These are phyloP conservation scores for Mormoops blainvillei DNA, from an alignment of 2,113 vertebrate species.

Conservation along the genomic window DNA sequence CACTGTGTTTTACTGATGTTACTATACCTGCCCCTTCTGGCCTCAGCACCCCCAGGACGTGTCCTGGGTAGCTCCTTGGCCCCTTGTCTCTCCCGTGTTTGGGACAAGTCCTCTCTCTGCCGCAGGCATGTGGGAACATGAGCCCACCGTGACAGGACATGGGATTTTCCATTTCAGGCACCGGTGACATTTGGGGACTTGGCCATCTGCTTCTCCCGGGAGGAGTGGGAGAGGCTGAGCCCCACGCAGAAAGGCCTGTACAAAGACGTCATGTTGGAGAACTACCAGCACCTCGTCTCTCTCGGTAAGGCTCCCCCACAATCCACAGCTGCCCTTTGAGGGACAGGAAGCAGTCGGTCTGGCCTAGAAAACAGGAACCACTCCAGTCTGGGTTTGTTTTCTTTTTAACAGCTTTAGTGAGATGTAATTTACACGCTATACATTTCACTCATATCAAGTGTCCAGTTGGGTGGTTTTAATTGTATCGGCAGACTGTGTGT, in stretches of 20 bases:
- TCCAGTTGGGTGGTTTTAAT: background rate
- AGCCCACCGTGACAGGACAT: fast-evolving
- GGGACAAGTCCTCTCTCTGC: too few species aligned
- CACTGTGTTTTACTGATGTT: background rate
- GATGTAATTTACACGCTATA: background rate
- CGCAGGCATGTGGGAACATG: fast-evolving
- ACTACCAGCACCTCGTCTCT: slow-evolving; percentile 50
- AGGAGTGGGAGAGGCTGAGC: slow-evolving; percentile 63
- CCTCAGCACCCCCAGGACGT: background rate
- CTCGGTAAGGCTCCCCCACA: background rate
- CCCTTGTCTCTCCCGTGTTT: fast-evolving
- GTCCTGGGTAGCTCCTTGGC: background rate
- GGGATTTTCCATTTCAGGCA: slow-evolving; percentile 15
- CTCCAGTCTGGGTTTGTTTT: background rate
- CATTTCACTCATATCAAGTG: background rate
- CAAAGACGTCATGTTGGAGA: slow-evolving; percentile 61
- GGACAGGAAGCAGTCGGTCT: background rate
- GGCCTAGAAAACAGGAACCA: background rate
- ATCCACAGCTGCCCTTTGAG: background rate
- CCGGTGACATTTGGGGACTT: slow-evolving; percentile 57
- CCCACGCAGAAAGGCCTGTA: slow-evolving; percentile 51
- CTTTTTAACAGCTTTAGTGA: background rate
- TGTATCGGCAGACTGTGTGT: background rate
- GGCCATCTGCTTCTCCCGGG: slow-evolving; percentile 63
- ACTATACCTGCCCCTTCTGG: background rate